Base-by-base conservation (phyloP, 2,113 vertebrate species). In the Neotoma lepida region DNA sequence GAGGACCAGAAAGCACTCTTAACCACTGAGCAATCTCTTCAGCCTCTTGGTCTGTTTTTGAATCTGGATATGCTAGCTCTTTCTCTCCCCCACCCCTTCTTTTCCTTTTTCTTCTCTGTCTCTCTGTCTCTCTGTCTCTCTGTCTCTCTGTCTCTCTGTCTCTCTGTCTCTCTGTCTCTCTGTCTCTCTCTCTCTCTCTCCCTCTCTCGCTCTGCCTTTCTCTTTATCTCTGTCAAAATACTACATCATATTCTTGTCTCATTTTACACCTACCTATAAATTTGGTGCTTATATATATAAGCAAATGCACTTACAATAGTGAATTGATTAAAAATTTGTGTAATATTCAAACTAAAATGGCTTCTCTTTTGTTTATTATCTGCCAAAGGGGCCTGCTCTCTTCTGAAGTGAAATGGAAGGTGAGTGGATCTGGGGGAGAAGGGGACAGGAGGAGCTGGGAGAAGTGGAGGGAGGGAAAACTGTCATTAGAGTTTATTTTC, bases 61-160 rank as follows among this genome's bases (percentile, higher is more conserved):
- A 44, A 64, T 30, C n/a, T 41, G 54, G 10, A 24, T 26, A 39
- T 61, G 4, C 14, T 39, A 9, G 1, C 2, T n/a, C 35, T 82
- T 28, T 58, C 3, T 61, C 6, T 41, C 39, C 39, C 70, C 8
- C 17, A 20, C 8, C 8, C 35, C 18, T 18, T n/a, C 15, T 20
- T 70, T 33, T 17, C 2, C 22, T 28, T 15, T 28, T 13, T 7
- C 4, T 7, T 10, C 15, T 39, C 51, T 33, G 33, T 24, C 44
- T 51, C 20, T 4, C 10, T 46, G 4, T 28, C 1, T 12, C 12
- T 44, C 12, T 22, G 4, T 41, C 4, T 30, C 26, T 28, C 0
- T 28, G 0, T 30, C 6, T 46, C 24, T 4, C 6, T 30, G 2
- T 17, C 1, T 14, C 13, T 46, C 13, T 24, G 4, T 41, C 5